Evolutionary conservation across 1,140 invertebrate genomes (phyloP), one percentile per base, ranked within the genome.

Genomic region (Drosophila pandora): DNA sequence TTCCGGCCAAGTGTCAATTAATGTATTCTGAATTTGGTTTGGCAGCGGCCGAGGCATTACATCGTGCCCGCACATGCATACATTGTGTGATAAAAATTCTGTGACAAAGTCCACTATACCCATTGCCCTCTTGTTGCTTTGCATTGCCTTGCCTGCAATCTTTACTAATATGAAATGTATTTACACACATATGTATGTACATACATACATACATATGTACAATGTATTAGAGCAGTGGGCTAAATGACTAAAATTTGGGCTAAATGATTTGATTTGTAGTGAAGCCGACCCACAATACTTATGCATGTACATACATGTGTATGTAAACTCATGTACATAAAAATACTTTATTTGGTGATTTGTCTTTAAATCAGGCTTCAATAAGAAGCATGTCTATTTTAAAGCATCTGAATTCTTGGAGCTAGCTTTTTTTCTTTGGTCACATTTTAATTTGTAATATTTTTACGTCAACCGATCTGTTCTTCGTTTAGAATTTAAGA

Each of bases 1-100:
- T 87, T 87, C 83, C 83, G 83, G 83, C 83, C 84, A 87, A 87
- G 83, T 87, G 83, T 87, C 83, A 87, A 87, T 87, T 87, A 87
- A 87, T 87, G 71, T 87, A 87, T 87, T 87, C 83, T 83, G 83
- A 37, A 37, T 37, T 37, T 80, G 41, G 41, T 79, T 79, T 61
- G 62, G 59, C 67, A 85, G 70, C 56, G 60, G 53, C 52, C 43
- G 13, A 49, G 55, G 32, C 54, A 3, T 47, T 22, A 71, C 79
- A 85, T 76, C 82, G 78, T 82, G 82, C 82, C 82, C 82, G 82
- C 83, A 87, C 83, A 87, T 88, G 68, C 77, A 87, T 85, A 37
- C 68, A 65, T 67, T 69, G 81, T 77, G 70, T 75, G 78, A 64
- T 65, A 72, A 84, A 83, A 76, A 82, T 62, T 34, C 10, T 37